These are phyloP conservation scores for Lasioglossum zephyrum DNA, from an alignment of 2,888 invertebrate species.

Conservation along the genomic window DNA sequence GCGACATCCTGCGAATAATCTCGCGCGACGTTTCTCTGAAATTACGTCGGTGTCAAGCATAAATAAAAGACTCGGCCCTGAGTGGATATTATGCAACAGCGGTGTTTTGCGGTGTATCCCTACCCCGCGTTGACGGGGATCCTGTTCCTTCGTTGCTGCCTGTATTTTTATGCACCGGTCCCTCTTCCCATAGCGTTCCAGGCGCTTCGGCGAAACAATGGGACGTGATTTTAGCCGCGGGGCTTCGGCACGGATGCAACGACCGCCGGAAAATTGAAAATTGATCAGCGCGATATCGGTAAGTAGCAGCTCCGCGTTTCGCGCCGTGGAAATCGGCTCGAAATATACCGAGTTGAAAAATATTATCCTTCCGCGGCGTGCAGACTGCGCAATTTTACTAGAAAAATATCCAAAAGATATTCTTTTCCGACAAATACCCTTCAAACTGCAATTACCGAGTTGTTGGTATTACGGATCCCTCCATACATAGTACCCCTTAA, in stretches of 20 bases:
- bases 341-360: neutral
- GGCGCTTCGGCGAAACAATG: conserved; percentile 17
- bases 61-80: conserved; percentile 62
- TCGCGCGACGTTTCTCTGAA: conserved; percentile 55
- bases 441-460: neutral
- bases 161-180: conserved; percentile 15
- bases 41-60: conserved; percentile 56
- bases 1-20: conserved; percentile 51
- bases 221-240: conserved; percentile 12
- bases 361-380: neutral
- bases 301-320: neutral
- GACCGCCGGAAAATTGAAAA: conserved; percentile 6
- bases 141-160: conserved; percentile 22
- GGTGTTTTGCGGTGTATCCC: conserved; percentile 44
- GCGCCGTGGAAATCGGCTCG: neutral
- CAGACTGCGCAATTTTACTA: neutral
- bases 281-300: neutral
- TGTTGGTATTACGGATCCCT: neutral
- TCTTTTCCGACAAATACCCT: neutral
- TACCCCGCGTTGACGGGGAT: conserved; percentile 22
- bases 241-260: neutral
- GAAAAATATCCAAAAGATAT: neutral
- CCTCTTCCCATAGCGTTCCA: neutral
- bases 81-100: conserved; percentile 59
- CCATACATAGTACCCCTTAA: neutral